Evolutionary conservation across 2,113 vertebrate species (phyloP), one percentile per base, ranked within the genome.

Genomic region (Tenrec ecaudatus): DNA sequence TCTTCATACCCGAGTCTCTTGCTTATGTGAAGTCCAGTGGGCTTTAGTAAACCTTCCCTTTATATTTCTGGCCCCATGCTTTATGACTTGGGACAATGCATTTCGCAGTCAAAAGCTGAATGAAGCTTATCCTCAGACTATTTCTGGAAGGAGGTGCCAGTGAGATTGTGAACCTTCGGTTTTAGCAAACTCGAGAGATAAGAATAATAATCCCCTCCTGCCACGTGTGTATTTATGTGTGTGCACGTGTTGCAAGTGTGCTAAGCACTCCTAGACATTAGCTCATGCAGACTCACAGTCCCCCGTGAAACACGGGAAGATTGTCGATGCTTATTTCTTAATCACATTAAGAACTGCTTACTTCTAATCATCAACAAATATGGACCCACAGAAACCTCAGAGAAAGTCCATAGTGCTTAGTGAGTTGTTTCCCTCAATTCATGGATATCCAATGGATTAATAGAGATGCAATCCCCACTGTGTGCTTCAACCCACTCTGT

Each of bases 41-140:
- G 86, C 33, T 81, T 71, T 71, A 69, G 47, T 57, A 92, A 92
- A 96, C 90, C 93, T 93, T 79, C 79, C 79, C 77, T 85, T 95
- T 93, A 27, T 96, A 94, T 90, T 79, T 94, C 73, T 96, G 80
- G 95, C 92, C 88, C 88, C 60, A 64, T 36, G 60, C 27, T 82
- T 95, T 94, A 90, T 89, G 81, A 91, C n/a, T 90, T 92, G 0
- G 23, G 92, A 86, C 90, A 91, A 83, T 38, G 47, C 60, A 88
- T 86, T 66, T 19, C 29, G 68, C 90, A 84, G 27, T 77, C 66
- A n/a, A 84, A 90, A 93, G 33, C 79, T 77, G 4, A 40, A 81
- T 57, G 31, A 93, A 93, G 66, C 57, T 12, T 11, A 57, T 89
- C 25, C 10, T 90, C 23, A 80, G n/a, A 90, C 20, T 68, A 19